Evolutionary conservation across 2,113 vertebrate species (phyloP), one percentile per base, ranked within the genome.

Genomic region (Dascyllus trimaculatus): DNA sequence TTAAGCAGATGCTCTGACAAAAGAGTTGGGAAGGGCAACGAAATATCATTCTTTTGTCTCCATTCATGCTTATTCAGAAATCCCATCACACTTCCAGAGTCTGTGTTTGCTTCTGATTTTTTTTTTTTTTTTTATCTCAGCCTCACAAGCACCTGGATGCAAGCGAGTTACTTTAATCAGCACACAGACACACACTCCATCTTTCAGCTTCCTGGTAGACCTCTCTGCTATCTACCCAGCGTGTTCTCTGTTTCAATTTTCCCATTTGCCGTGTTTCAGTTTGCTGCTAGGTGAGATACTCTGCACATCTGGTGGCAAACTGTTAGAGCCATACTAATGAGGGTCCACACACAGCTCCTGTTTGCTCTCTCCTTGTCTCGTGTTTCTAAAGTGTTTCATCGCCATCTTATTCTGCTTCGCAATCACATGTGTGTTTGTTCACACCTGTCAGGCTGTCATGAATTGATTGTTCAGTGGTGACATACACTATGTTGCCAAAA

Each of bases 401-500:
- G 54, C 21, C 21, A 21, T 22, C 24, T 54, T 43, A 19, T 62
- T 77, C 25, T 25, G 25, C 29, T 56, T 64, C 51, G 29, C 21
- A 66, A 40, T 68, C 53, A 69, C n/a, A 48, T 15, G 18, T 46
- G 45, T 43, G 65, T 68, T 46, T 71, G 60, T 75, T 21, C 21
- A 2, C 40, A 21, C 58, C 48, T 40, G 40, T 59, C 57, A 59
- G 18, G n/a, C 56, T 45, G 9, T 56, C 21, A 4, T 66, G 35
- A 52, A 81, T 77, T 70, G 79, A 81, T 81, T 76, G 57, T 56
- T 82, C 14, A 25, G 38, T 18, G 10, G 60, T 74, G 61, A 81
- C 56, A 29, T 29, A n/a, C n/a, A n/a, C n/a, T n/a, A n/a, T n/a
- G n/a, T n/a, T n/a, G n/a, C n/a, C n/a, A n/a, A n/a, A n/a, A n/a